phyloP scores from a whole-genome alignment of 2,113 vertebrate genomes.

The Nothocercus julius region DNA sequence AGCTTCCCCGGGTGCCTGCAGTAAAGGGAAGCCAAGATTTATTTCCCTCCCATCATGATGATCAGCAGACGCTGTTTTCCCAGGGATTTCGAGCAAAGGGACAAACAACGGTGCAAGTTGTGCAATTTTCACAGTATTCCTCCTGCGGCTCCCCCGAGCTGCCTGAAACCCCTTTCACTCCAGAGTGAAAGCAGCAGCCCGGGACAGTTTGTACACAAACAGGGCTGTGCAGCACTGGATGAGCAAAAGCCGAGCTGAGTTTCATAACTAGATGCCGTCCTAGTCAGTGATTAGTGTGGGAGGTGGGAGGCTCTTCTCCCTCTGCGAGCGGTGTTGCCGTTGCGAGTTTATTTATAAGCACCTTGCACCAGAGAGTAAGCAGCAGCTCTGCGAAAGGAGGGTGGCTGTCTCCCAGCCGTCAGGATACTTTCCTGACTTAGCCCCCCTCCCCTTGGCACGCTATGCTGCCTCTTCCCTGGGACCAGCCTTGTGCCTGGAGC shows the following conservation, averaged over 20 bases:
- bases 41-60: conserved; percentile 19
- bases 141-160: neutral
- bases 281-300: conserved; percentile 18
- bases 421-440: neutral
- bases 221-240: neutral
- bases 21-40: conserved; percentile 47
- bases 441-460: neutral
- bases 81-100: conserved; percentile 24
- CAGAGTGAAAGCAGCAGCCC: conserved; percentile 9
- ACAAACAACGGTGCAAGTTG: conserved; percentile 49
- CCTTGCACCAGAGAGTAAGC: neutral
- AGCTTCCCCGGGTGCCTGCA: neutral
- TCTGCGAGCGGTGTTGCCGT: neutral
- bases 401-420: neutral
- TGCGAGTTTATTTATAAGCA: conserved; percentile 28
- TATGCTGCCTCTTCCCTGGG: neutral
- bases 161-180: neutral
- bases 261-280: conserved; percentile 30
- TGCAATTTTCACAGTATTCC: conserved; percentile 54
- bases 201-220: conserved; percentile 63
- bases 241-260: conserved; percentile 4
- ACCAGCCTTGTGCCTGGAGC: neutral
- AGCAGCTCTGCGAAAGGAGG: neutral
- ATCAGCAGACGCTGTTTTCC: conserved; percentile 64
- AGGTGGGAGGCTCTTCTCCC: neutral